Percentiles rank a stretch among this genome's conserved stretches.
Conservation (phyloP, 37 sponge, comb jelly and placozoan species). For the Spongia lamella region DNA sequence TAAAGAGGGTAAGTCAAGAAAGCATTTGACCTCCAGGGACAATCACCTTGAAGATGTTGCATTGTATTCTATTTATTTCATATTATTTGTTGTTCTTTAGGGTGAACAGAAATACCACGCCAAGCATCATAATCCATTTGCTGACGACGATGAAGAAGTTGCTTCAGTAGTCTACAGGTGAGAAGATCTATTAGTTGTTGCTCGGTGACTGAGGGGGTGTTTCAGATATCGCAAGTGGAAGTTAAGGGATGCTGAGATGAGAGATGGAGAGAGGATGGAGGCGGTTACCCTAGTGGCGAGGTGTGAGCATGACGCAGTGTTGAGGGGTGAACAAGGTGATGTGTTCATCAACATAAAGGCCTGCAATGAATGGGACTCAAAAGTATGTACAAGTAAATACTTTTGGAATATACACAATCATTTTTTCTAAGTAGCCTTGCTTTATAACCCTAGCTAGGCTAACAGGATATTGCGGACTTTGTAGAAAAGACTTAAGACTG, state of each 20-base stretch:
- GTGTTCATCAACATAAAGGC: conserved; percentile 84
- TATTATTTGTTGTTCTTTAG: neutral
- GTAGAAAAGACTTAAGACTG: no score
- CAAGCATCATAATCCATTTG: conserved; percentile 84
- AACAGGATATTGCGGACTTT: no score
- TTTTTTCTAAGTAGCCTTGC: no score
- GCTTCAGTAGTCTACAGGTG: conserved; percentile 94
- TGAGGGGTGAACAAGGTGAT: conserved; percentile 33
- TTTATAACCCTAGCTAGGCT: no score
- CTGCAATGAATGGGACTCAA: conserved; percentile 87
- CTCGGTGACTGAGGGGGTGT: neutral
- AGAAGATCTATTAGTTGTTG: no score
- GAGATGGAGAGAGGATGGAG: no score
- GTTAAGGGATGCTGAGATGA: conserved; percentile 27
- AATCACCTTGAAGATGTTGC: conserved; percentile 17
- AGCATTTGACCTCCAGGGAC: neutral
- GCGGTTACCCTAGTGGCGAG: conserved; percentile 69
- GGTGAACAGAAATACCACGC: conserved; percentile 15
- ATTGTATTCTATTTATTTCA: no score
- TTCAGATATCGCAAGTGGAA: conserved; percentile 84
- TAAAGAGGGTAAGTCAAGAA: conserved; percentile 24
- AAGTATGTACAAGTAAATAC: no score
- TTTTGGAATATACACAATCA: no score
- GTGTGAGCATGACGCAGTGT: conserved; percentile 86
- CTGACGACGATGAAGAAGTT: conserved; percentile 69